Base-by-base conservation (phyloP, 2,797 vertebrate genomes). In the Synaphobranchus kaupii region DNA sequence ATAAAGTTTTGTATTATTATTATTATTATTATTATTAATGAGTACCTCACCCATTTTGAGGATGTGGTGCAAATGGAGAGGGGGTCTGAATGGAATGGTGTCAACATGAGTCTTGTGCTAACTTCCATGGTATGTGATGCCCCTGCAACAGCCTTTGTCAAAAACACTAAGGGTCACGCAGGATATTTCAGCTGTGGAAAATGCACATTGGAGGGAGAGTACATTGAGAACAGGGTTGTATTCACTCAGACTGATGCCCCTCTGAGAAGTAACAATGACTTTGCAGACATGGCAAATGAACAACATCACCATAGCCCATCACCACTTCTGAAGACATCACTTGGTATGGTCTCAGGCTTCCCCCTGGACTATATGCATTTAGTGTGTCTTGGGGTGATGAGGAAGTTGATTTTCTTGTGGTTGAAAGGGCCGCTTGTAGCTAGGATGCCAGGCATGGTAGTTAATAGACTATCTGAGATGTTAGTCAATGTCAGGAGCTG, bases 151-250 rank as follows among this genome's bases (percentile, higher is more conserved):
- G 58, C 73, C 50, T 86, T 88, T 86, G 22, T 88, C 13, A 71
- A 86, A 71, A 83, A 73, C 86, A 48, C 86, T 22, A 88, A 88
- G 68, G 85, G 87, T 28, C 87, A 86, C 60, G 39, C 80, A 17
- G 85, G 87, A 34, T 86, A 86, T 58, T 56, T 31, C n/a, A 56
- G 80, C 12, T 86, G 85, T 68, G 84, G 48, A 28, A 89, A 86
- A 50, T 84, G 66, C 73, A 10, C 68, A 9, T 52, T 68, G 25
- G 87, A 71, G 3, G 87, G 82, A 0, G 48, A 78, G 34, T 83
- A 88, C 86, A 20, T 88, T 5, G 78, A 31, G n/a, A 88, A 88
- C 48, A 48, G 87, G 4, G 63, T 85, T 15, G 31, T 47, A 15
- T 88, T 88, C 50, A 66, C 83, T 20, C 20, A 47, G 44, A 86